Conservation (phyloP, 2,797 vertebrate genomes). For the Phrynocephalus forsythii region DNA sequence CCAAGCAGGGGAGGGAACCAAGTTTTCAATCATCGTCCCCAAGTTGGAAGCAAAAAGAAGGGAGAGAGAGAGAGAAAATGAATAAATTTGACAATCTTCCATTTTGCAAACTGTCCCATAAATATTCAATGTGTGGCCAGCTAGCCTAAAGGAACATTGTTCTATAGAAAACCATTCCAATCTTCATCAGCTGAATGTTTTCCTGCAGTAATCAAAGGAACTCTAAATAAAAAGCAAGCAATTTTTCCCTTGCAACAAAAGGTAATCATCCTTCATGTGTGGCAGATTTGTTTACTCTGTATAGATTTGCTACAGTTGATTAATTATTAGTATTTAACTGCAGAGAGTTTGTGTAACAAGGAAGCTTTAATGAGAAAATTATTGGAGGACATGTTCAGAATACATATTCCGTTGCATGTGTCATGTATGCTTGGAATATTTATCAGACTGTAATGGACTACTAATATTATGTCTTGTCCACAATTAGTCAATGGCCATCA, state of each 20-base stretch:
- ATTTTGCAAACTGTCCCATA: conserved; percentile 8
- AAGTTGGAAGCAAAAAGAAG: not conserved
- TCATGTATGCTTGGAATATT: conserved; percentile 78
- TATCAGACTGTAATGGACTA: conserved; percentile 55
- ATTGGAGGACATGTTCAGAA: conserved; percentile 79
- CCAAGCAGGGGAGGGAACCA: not conserved
- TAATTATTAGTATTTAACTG: conserved; percentile 81
- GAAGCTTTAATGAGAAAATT: conserved; percentile 80
- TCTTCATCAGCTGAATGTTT: conserved; percentile 37
- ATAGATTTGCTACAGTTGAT: conserved; percentile 84
- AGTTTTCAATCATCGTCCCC: not conserved
- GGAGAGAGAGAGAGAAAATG: not conserved
- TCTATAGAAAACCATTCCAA: conserved; percentile 34
- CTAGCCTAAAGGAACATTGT: conserved; percentile 43
- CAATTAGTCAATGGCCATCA: conserved; percentile 46
- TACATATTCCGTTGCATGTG: conserved; percentile 73
- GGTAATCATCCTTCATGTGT: conserved; percentile 83
- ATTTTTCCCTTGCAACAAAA: conserved; percentile 76
- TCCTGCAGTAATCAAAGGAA: conserved; percentile 52
- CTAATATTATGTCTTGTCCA: conserved; percentile 49
- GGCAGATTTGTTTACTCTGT: conserved; percentile 85
- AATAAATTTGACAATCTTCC: conserved; percentile 6
- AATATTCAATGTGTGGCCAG: conserved; percentile 6
- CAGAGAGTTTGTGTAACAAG: conserved; percentile 79
- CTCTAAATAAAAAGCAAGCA: conserved; percentile 68